Conservation (phyloP, 1,140 invertebrate genomes). For the Spodoptera frugiperda region DNA sequence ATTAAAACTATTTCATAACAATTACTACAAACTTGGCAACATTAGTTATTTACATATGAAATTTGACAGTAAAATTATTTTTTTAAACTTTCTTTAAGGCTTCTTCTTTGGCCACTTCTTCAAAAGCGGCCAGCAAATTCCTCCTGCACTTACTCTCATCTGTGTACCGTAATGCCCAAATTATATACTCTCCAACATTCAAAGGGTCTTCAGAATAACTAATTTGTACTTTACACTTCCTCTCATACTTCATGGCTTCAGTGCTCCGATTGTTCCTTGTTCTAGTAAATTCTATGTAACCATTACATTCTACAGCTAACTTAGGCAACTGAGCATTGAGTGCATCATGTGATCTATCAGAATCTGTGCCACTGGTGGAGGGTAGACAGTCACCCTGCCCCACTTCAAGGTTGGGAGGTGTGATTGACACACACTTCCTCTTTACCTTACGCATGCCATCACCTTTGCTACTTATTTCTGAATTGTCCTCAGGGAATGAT, state of each 20-base stretch:
- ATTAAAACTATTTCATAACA: conserved; percentile 14
- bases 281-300: conserved; percentile 85
- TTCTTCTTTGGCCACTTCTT: conserved; percentile 73
- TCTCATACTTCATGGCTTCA: conserved; percentile 85
- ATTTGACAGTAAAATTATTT: conserved; percentile 34
- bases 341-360: conserved; percentile 71
- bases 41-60: not conserved
- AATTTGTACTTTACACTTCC: conserved; percentile 87
- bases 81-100: conserved; percentile 52
- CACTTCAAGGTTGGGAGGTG: conserved; percentile 74
- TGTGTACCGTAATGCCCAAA: conserved; percentile 86
- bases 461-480: conserved; percentile 69
- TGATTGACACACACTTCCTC: conserved; percentile 65
- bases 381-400: conserved; percentile 83
- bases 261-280: conserved; percentile 81
- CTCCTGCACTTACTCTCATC: conserved; percentile 87
- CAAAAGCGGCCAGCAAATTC: conserved; percentile 86
- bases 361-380: conserved; percentile 77
- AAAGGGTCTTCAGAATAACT: conserved; percentile 84
- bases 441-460: conserved; percentile 67
- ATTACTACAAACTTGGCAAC: conserved; percentile 9
- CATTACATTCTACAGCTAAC: conserved; percentile 80
- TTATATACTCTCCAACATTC: conserved; percentile 85
- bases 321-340: conserved; percentile 76
- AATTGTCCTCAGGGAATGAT: conserved; percentile 50